Evolutionary conservation across 2,888 invertebrate genomes (phyloP), one percentile per base, ranked within the genome.

Genomic region (Pristionchus maxplancki): DNA sequence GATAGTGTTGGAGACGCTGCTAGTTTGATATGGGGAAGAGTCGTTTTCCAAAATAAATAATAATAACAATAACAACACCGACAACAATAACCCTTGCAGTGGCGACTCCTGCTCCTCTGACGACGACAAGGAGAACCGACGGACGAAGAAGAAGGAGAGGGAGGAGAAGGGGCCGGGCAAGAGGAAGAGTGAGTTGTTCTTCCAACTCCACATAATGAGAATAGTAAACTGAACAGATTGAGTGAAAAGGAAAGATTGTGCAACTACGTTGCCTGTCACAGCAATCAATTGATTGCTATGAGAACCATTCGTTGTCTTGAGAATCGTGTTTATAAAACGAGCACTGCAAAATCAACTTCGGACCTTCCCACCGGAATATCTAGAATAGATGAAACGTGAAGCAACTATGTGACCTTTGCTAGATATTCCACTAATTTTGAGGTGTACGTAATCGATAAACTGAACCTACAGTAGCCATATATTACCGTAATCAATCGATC

Each of bases 51-150:
- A 28, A 17, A 62, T 28, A 28, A 11, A 67, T 31, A 31, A 67
- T 13, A 58, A 58, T 58, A 28, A 67, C 15, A 34, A 4, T 31
- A 67, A 31, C 9, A 64, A n/a, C n/a, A n/a, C n/a, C n/a, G n/a
- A n/a, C n/a, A n/a, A n/a, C n/a, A 71, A 20, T 17, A 24, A 1
- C 37, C 20, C 13, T 71, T 37, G 13, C 9, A 71, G 71, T 34
- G 71, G 37, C 37, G 71, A 37, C 24, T 71, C 71, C 20, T 64
- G 9, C 40, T 24, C 24, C 40, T 62, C 62, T 24, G 71, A 40
- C 2, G 86, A 86, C 20, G 67, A 64, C 28, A 87, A 87, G 71
- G 86, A 87, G 86, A 87, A 87, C 34, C 17, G n/a, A 24, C 13
- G 17, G 71, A 50, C 44, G 53, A 86, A 48, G 44, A 87, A 44